These are phyloP conservation scores for Grammomys dolichurus DNA, from an alignment of 2,113 vertebrate species.

Conservation along the genomic window DNA sequence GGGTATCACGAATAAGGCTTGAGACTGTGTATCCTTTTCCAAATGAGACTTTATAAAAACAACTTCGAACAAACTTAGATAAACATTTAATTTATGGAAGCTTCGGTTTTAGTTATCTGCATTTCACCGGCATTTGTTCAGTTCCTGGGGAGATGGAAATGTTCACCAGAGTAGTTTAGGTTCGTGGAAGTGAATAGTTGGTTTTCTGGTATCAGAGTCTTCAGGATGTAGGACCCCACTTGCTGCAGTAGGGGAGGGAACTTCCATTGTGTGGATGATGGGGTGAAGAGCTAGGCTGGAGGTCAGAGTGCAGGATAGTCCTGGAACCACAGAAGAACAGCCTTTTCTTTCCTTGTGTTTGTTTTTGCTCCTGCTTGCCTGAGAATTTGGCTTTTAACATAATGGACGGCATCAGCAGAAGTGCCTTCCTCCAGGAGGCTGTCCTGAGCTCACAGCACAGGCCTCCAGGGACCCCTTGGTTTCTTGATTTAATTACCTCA, in stretches of 20 bases:
- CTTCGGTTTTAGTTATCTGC: neutral
- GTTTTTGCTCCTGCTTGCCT: slow-evolving; percentile 74
- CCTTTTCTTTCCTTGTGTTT: slow-evolving; percentile 43
- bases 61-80: neutral
- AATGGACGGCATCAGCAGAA: slow-evolving; percentile 32
- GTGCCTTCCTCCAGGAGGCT: slow-evolving; percentile 47
- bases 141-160: neutral
- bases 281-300: slow-evolving; percentile 66
- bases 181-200: neutral
- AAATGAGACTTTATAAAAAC: neutral
- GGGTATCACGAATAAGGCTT: slow-evolving; percentile 12
- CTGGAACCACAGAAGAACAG: slow-evolving; percentile 40
- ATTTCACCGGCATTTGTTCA: neutral
- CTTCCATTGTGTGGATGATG: neutral
- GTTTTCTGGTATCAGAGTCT: neutral
- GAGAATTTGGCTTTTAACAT: slow-evolving; percentile 67
- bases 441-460: neutral
- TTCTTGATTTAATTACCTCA: slow-evolving; percentile 77
- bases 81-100: slow-evolving; percentile 22
- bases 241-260: neutral
- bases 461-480: slow-evolving; percentile 65
- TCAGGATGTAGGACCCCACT: neutral
- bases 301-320: slow-evolving; percentile 38
- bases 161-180: neutral
- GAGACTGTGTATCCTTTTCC: neutral